These are phyloP conservation scores for Conops quadrifasciatus DNA, from an alignment of 2,888 invertebrate genomes.

Conservation along the genomic window DNA sequence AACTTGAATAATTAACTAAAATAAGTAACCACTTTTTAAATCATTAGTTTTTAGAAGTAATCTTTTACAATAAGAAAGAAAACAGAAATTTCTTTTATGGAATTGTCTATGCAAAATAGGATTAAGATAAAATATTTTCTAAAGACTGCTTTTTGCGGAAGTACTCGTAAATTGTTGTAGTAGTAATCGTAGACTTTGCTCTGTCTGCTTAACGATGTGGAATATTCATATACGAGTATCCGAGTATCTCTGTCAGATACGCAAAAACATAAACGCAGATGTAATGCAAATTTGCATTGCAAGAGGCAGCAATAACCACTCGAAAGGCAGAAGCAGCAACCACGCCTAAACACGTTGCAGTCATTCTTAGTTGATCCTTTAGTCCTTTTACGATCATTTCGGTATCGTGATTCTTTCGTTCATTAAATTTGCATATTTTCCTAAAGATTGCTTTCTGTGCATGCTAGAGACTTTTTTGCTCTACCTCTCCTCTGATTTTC, in stretches of 20 bases:
- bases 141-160: no score
- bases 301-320: conserved; percentile 9
- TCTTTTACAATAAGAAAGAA: no score
- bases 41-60: no score
- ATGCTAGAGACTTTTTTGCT: no score
- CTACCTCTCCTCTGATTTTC: not conserved
- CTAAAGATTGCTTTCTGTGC: conserved; percentile 24
- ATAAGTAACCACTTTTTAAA: no score
- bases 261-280: conserved; percentile 11
- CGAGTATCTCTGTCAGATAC: not conserved
- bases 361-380: conserved; percentile 21
- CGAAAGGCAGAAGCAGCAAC: conserved; percentile 4
- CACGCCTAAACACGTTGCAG: not conserved
- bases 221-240: conserved; percentile 27
- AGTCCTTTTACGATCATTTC: conserved; percentile 19
- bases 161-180: no score
- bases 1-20: no score
- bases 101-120: no score
- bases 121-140: no score
- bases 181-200: no score
- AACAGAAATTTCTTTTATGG: no score
- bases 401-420: conserved; percentile 33
- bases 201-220: conserved; percentile 10
- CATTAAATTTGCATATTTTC: conserved; percentile 42
- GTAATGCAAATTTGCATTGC: conserved; percentile 13